Percentiles rank a stretch among this genome's conserved stretches.
Conservation (phyloP, 2,113 vertebrate genomes). For the Channa argus region DNA sequence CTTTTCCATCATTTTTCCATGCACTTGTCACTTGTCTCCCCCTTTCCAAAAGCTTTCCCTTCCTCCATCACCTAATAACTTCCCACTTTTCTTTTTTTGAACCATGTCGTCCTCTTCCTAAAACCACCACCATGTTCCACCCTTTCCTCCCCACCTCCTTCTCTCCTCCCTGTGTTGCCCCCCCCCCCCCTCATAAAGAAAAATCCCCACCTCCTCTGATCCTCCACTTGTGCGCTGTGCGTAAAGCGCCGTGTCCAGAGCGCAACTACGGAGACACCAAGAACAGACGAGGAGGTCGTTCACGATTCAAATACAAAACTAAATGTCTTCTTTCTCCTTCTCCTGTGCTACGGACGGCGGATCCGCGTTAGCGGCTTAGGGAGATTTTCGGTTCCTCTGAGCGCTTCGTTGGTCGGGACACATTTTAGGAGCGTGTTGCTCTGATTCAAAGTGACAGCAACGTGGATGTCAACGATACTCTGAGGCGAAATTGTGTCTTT, state of each 20-base stretch:
- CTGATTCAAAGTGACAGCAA: not conserved
- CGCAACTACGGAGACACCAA: not conserved
- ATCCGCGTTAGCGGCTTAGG: not conserved
- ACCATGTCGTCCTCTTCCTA: not conserved
- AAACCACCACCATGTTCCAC: not conserved
- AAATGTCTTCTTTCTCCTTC: too few species aligned
- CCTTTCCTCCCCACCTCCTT: not conserved
- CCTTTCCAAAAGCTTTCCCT: too few species aligned
- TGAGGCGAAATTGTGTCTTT: not conserved
- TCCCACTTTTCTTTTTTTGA: too few species aligned
- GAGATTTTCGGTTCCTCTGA: not conserved
- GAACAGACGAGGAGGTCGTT: not conserved
- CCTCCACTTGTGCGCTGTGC: conserved; percentile 44
- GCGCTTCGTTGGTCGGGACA: not conserved
- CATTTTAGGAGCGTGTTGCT: not conserved
- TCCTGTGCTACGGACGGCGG: not conserved
- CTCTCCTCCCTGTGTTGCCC: not conserved
- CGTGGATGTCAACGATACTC: not conserved
- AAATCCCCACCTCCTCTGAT: conserved; percentile 12
- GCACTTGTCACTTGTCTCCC: too few species aligned
- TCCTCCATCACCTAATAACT: too few species aligned
- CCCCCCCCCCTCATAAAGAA: not conserved
- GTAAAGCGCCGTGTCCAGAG: conserved; percentile 34
- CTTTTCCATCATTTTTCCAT: not conserved
- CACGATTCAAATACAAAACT: not conserved